These are phyloP conservation scores for Tubulanus polymorphus DNA, from an alignment of 2,888 invertebrate genomes.

Conservation along the genomic window DNA sequence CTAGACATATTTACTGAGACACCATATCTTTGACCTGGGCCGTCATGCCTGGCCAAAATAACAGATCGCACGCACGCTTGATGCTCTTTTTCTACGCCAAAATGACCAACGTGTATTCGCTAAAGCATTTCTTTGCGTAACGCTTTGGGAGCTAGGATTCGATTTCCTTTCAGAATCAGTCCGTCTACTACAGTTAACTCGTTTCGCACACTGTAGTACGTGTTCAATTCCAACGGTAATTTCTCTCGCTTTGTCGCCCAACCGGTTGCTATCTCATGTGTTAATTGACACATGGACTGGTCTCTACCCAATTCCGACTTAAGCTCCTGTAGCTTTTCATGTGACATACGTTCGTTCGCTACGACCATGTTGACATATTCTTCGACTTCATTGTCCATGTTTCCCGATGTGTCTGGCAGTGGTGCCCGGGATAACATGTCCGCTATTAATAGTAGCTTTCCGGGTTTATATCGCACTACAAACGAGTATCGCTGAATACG, in stretches of 20 bases:
- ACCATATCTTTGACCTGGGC: neutral
- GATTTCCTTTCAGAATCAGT: neutral
- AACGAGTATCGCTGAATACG: neutral
- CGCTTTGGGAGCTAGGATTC: constrained; percentile 1
- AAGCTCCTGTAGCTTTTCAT: too few species aligned
- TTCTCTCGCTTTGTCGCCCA: too few species aligned
- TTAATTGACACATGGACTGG: too few species aligned
- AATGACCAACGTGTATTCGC: neutral
- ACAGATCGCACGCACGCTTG: neutral
- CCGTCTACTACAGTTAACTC: constrained; percentile 4
- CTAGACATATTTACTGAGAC: constrained; percentile 1
- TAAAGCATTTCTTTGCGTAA: neutral
- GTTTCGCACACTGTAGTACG: neutral
- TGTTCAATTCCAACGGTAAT: too few species aligned
- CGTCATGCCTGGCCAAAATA: constrained; percentile 7
- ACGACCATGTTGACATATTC: too few species aligned
- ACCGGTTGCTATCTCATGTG: too few species aligned
- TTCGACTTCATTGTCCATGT: too few species aligned
- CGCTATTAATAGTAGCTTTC: neutral
- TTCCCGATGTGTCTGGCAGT: neutral
- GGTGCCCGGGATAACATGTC: neutral
- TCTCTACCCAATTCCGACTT: too few species aligned
- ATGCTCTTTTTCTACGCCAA: constrained; percentile 1
- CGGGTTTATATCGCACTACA: neutral
- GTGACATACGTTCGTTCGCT: too few species aligned